These are phyloP conservation scores for Teinopalpus imperialis DNA, from an alignment of 2,888 invertebrate species.

Conservation along the genomic window DNA sequence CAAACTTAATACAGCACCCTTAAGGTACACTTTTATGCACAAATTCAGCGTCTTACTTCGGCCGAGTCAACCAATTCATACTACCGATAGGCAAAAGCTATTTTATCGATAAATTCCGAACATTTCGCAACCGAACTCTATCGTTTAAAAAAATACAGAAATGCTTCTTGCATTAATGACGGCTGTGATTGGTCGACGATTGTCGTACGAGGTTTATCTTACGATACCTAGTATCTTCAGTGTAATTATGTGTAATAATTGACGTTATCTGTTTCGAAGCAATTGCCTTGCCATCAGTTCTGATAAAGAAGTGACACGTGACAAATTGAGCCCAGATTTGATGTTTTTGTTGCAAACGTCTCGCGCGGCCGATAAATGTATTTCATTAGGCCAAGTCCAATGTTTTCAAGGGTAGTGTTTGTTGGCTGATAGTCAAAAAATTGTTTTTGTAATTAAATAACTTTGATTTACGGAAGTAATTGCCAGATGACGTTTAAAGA, in stretches of 20 bases:
- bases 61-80: no score
- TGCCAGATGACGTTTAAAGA: no score
- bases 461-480: no score
- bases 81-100: constrained; percentile 4
- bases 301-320: constrained; percentile 13
- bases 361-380: not conserved
- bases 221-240: constrained; percentile 3
- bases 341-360: not conserved
- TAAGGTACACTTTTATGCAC: no score
- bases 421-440: no score
- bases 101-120: constrained; percentile 11
- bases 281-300: constrained; percentile 10
- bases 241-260: constrained; percentile 15
- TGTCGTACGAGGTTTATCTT: constrained; percentile 31
- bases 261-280: constrained; percentile 12
- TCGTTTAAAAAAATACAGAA: not conserved
- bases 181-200: constrained; percentile 27
- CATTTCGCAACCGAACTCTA: constrained; percentile 2
- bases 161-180: constrained; percentile 8
- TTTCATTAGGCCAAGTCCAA: constrained; percentile 20
- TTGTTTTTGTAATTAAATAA: no score
- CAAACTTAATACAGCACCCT: no score
- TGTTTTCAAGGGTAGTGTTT: constrained; percentile 2
- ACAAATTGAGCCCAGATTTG: constrained; percentile 10
- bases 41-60: no score